These are phyloP conservation scores for Alviniconcha strummeri DNA, from an alignment of 2,888 invertebrate genomes.

Conservation along the genomic window DNA sequence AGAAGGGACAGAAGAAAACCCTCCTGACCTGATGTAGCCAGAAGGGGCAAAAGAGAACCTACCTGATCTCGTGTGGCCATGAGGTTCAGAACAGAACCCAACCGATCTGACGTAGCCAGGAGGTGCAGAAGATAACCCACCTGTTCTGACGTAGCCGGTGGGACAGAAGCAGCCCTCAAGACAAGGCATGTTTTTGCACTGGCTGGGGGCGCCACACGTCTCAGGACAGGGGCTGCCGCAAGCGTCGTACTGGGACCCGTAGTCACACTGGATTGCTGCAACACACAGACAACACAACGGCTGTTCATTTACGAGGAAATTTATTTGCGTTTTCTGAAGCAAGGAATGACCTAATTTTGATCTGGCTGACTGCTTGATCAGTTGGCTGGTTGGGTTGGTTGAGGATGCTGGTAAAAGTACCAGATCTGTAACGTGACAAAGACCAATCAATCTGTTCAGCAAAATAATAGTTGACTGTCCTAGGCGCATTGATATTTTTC, in stretches of 20 bases:
- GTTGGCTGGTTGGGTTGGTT: too few relatives aligned
- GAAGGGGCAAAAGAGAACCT: too few relatives aligned
- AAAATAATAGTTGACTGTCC: too few relatives aligned
- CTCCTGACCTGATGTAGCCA: too few relatives aligned
- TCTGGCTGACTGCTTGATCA: too few relatives aligned
- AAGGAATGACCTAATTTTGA: background rate
- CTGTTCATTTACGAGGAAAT: background rate
- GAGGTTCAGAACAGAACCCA: too few relatives aligned
- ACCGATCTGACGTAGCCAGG: too few relatives aligned
- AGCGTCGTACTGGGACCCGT: constrained; percentile 20
- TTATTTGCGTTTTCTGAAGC: background rate
- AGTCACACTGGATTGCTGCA: constrained; percentile 27
- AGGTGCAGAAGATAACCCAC: constrained; percentile 38
- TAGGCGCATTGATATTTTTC: too few relatives aligned
- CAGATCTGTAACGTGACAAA: too few relatives aligned
- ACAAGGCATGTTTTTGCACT: constrained; percentile 56
- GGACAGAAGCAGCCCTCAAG: constrained; percentile 70
- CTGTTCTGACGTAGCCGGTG: constrained; percentile 51
- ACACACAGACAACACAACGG: background rate
- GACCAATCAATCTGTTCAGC: too few relatives aligned
- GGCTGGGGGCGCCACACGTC: constrained; percentile 34
- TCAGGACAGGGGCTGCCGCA: constrained; percentile 22
- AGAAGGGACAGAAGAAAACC: constrained; percentile 67
- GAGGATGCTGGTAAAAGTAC: too few relatives aligned
- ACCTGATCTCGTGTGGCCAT: background rate